Base-by-base conservation (phyloP, 2,888 invertebrate genomes). In the Boloria euphrosyne region DNA sequence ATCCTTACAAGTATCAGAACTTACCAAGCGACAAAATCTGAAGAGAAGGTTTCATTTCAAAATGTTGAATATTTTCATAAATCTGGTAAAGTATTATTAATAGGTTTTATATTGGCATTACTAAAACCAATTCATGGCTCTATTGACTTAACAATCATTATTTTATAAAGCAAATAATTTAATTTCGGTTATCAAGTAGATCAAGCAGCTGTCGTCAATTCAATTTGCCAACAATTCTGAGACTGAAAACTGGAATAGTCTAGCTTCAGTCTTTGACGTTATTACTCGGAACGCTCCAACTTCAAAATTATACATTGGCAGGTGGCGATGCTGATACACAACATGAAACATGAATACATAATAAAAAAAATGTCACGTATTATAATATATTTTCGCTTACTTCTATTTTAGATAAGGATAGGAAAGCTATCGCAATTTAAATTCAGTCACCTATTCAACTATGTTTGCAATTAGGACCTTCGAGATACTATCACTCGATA, bases 201-300 rank as follows among this genome's bases (percentile, higher is more conserved):
- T 38, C 13, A 13, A 47, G 46, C 58, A 55, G 62, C 43, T 53
- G 52, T 13, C 47, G 6, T 14, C 22, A 27, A 65, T 65, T 60
- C 53, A 60, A 65, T 65, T 59, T 53, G 6, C n/a, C 47, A 59
- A 65, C 59, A 53, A 65, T 49, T 18, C 14, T 18, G 27, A 13
- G 44, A 53, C 46, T 64, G 50, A 38, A 51, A 58, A 52, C 44
- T 57, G 27, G 31, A 64, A 51, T 58, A 58, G 58, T 51, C 51
- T 46, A 22, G 49, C 59, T 43, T 22, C 44, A 52, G 44, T 52
- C 51, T 46, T 46, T 5, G 46, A 57, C 49, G 51, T 44, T 57
- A 57, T 44, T 55, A 58, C 53, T 52, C 38, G 22, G 38, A 59
- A 59, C 47, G 59, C 52, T 38, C 1, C 13, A 62, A 62, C 31